Percentiles rank a stretch among this genome's conserved stretches.
Evolutionary conservation across 2,113 vertebrate genomes (phyloP).

Genomic region (Ailurus styani): DNA sequence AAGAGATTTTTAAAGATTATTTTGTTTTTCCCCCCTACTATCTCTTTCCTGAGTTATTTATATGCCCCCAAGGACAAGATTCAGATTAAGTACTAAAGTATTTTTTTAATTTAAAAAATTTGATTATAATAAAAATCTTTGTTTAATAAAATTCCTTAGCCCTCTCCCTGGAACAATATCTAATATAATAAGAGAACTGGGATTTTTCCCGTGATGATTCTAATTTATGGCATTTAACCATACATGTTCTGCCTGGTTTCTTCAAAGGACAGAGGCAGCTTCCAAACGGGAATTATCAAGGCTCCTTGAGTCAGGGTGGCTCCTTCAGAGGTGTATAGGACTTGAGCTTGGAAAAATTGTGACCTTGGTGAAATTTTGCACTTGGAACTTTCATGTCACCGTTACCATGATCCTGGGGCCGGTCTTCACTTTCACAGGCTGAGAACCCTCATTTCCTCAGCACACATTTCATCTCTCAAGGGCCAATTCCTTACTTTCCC

Average conservation of each 20-base stretch:
- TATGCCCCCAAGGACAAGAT: neutral
- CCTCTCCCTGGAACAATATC: neutral
- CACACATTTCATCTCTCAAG: neutral
- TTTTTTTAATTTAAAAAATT: constrained; percentile 21
- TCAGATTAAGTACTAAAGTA: constrained; percentile 29
- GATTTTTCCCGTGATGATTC: neutral
- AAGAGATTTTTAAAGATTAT: neutral
- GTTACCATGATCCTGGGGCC: neutral
- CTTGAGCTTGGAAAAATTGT: neutral
- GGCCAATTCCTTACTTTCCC: neutral
- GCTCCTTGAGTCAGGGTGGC: neutral
- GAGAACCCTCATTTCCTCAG: constrained; percentile 2
- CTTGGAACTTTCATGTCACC: neutral
- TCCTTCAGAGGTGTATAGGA: neutral
- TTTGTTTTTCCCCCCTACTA: neutral
- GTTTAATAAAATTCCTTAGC: neutral
- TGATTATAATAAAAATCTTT: neutral
- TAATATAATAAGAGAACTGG: neutral
- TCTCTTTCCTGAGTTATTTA: neutral
- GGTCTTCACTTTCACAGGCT: neutral
- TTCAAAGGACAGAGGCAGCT: neutral
- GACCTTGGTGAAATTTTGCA: neutral
- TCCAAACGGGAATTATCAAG: neutral
- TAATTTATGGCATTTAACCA: neutral
- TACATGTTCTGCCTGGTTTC: neutral